Evolutionary conservation across 1,140 invertebrate genomes (phyloP), one percentile per base, ranked within the genome.

Genomic region (Caenorhabditis tropicalis): DNA sequence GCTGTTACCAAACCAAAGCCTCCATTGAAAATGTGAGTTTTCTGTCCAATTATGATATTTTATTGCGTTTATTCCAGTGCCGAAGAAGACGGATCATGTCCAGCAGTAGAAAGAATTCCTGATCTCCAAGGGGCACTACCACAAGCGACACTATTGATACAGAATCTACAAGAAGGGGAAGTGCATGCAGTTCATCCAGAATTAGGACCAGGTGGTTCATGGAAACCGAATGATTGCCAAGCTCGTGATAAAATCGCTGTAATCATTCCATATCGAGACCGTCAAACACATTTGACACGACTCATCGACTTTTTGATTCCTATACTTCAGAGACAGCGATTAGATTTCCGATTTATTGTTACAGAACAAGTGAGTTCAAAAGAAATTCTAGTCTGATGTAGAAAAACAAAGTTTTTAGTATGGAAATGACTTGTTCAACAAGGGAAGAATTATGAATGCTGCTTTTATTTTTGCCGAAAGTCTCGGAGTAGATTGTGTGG

Each of bases 371-470:
- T 89, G 70, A 74, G 79, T 79, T 1, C 43, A n/a, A 43, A 48
- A 16, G 16, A 27, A 15, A 15, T 53, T 29, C 19, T 24, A 29
- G 36, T 51, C 12, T n/a, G 7, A 19, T 2, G 0, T 29, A 6
- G 58, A 49, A n/a, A 43, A 82, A 43, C 10, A 16, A 1, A 21
- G 46, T 87, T 89, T 86, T 33, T 79, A 93, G 93, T 89, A 86
- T 65, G 93, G 92, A 27, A 91, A 90, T 81, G 92, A 92, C 79
- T 94, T 95, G 16, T 98, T 98, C 89, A 99, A 98, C 93, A 94
- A 96, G 89, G 97, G 95, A 0, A 96, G 96, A 91, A 93, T 99
- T 10, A 94, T 98, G 88, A 98, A 99, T 91, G 94, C 96, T 86
- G 97, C 96, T 1, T 96, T 95, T 49, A 53, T 79, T 70, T 86